These are phyloP conservation scores for Sinosuthora webbiana DNA, from an alignment of 2,113 vertebrate species.

Conservation along the genomic window DNA sequence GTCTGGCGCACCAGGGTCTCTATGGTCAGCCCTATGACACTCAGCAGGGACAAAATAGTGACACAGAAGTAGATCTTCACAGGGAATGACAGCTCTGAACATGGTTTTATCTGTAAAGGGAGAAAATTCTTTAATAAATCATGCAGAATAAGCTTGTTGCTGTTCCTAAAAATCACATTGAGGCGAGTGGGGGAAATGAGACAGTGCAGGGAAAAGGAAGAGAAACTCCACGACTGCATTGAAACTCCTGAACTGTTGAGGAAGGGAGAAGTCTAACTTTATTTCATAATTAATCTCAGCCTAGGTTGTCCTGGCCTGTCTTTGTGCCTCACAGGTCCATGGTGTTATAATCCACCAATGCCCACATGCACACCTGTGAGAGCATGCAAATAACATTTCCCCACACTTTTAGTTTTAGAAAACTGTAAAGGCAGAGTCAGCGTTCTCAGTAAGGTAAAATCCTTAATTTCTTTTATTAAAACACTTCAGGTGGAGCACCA, in stretches of 20 bases:
- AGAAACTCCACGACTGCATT: rapidly evolving
- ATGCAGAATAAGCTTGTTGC: rapidly evolving
- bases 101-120: slow-evolving; percentile 77
- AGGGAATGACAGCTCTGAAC: slow-evolving; percentile 75
- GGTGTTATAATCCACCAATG: neutral
- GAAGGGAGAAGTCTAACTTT: neutral
- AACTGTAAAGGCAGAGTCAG: rapidly evolving
- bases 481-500: neutral
- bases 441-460: rapidly evolving
- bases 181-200: neutral
- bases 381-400: neutral
- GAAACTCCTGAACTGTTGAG: neutral
- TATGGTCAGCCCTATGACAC: slow-evolving; percentile 76
- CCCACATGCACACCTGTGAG: rapidly evolving
- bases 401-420: neutral
- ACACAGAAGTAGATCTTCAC: slow-evolving; percentile 81
- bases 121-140: neutral
- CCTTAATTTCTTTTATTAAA: neutral
- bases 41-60: slow-evolving; percentile 76
- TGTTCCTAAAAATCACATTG: neutral
- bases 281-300: neutral
- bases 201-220: neutral
- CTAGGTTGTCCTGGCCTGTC: neutral
- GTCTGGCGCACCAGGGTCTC: slow-evolving; percentile 72
- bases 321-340: neutral